A percentile compares a stretch with the other conserved stretches of the same genome.
Conservation (phyloP, 2,888 invertebrate genomes). For the Ceriagrion tenellum region DNA sequence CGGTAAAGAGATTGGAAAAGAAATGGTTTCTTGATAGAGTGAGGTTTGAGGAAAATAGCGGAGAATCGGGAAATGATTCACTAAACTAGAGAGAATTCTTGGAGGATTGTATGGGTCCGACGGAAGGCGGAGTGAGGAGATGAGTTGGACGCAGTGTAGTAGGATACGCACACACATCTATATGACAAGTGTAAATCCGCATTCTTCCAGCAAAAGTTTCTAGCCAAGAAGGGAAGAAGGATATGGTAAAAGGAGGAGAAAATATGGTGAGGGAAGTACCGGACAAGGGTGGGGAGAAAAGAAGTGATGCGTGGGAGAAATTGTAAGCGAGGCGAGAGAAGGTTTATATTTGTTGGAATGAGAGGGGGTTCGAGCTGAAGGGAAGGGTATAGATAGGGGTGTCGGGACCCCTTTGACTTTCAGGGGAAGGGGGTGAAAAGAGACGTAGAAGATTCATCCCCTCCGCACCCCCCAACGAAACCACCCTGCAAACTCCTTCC, state of each 20-base stretch:
- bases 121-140: neutral
- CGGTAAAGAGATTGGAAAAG: no score
- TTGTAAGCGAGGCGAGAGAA: neutral
- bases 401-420: neutral
- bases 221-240: neutral
- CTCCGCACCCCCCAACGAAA: neutral
- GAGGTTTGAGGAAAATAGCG: neutral
- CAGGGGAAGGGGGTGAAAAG: neutral
- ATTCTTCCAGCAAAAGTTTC: neutral
- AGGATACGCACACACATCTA: neutral
- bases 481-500: no score
- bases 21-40: neutral
- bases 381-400: neutral
- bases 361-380: neutral
- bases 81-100: neutral
- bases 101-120: no score
- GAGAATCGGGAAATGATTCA: conserved; percentile 2
- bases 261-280: no score
- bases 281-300: no score
- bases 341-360: neutral
- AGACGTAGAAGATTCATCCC: neutral
- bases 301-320: no score
- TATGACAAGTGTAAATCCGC: neutral
- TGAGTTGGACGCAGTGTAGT: neutral
- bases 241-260: no score